Percentiles rank a stretch among this genome's conserved stretches.
Conservation (phyloP, 2,888 invertebrate genomes). For the Melitaea athalia region DNA sequence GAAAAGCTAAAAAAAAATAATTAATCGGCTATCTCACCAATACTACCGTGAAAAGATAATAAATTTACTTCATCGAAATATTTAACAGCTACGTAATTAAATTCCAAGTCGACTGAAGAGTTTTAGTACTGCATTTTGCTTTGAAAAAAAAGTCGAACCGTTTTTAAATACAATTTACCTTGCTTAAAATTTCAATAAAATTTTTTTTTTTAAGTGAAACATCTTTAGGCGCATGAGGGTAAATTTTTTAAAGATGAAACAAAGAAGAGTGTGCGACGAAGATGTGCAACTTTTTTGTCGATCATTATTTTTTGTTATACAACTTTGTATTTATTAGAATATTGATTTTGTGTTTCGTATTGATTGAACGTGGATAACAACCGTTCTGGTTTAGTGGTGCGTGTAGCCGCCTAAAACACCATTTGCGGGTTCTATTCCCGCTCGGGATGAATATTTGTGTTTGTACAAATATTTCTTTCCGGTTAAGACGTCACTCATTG, state of each 20-base stretch:
- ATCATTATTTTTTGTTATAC: neutral
- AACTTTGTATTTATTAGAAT: constrained; percentile 1
- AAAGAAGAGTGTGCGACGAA: too few relatives aligned
- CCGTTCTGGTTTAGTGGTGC: neutral
- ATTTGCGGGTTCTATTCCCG: too few relatives aligned
- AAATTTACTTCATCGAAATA: neutral
- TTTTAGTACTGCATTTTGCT: constrained; percentile 7
- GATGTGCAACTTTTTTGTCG: too few relatives aligned
- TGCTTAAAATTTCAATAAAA: neutral
- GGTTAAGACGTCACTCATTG: too few relatives aligned
- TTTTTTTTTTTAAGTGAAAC: too few relatives aligned
- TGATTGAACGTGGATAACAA: neutral
- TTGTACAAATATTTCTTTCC: too few relatives aligned
- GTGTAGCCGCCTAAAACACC: too few relatives aligned
- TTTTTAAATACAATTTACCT: neutral
- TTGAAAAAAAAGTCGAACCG: neutral
- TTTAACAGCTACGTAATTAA: constrained; percentile 10
- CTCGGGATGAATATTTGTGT: too few relatives aligned
- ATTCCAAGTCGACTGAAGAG: constrained; percentile 5
- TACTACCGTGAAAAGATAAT: neutral
- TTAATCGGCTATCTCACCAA: neutral
- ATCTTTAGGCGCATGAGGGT: too few relatives aligned
- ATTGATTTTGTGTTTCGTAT: neutral
- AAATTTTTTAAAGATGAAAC: too few relatives aligned
- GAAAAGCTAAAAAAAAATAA: neutral